These are phyloP conservation scores for Rhagium mordax DNA, from an alignment of 2,888 invertebrate species.

Conservation along the genomic window DNA sequence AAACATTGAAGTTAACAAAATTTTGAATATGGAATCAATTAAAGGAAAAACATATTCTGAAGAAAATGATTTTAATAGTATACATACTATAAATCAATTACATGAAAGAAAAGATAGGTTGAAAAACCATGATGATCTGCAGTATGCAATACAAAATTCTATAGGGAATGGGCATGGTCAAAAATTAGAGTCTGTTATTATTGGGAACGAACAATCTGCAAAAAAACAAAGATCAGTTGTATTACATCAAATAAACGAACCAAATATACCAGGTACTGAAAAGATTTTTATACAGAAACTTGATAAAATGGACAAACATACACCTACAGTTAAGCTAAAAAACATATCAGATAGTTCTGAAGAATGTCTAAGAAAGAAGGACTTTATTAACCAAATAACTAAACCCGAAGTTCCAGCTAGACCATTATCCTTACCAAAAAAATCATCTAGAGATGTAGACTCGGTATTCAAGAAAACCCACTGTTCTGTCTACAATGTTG, in stretches of 20 bases:
- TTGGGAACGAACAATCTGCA: background rate
- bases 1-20: background rate
- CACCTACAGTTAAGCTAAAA: background rate
- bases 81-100: background rate
- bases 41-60: background rate
- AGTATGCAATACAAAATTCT: background rate
- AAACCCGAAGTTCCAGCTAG: slow-evolving; percentile 89
- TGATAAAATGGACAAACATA: background rate
- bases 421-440: slow-evolving; percentile 77
- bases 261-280: background rate
- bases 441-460: slow-evolving; percentile 56
- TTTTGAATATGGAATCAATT: background rate
- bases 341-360: slow-evolving; percentile 42
- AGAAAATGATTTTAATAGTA: background rate
- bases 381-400: slow-evolving; percentile 69
- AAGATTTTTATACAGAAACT: background rate
- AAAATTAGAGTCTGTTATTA: background rate
- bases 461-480: slow-evolving; percentile 78
- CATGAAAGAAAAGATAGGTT: background rate
- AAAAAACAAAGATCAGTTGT: background rate
- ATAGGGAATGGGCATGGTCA: background rate
- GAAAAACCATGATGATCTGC: background rate
- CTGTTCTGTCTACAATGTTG: slow-evolving; percentile 76
- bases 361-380: slow-evolving; percentile 73
- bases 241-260: background rate